Conservation (phyloP, 2,888 invertebrate genomes). For the Theretra japonica region DNA sequence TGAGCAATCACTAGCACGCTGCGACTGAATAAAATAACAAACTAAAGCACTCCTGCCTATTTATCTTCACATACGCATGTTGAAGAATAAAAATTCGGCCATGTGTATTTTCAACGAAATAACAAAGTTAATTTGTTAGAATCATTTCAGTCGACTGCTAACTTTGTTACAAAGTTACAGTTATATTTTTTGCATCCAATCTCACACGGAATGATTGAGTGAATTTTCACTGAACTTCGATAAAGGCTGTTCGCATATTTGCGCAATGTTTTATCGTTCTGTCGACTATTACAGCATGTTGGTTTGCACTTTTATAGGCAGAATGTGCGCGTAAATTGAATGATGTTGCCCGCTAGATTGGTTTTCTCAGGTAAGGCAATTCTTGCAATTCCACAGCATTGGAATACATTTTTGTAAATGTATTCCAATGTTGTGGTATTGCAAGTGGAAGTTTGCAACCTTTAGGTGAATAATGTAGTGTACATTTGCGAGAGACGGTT, state of each 20-base stretch:
- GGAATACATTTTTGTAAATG: background rate
- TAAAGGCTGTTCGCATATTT: background rate
- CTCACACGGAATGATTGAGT: background rate
- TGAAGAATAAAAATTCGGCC: background rate
- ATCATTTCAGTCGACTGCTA: background rate
- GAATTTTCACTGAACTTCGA: background rate
- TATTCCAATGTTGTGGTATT: no score
- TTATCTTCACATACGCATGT: background rate
- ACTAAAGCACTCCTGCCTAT: background rate
- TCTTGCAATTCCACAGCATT: background rate
- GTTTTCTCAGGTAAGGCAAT: background rate
- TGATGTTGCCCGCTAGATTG: background rate
- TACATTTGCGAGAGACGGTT: no score
- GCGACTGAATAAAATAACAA: no score
- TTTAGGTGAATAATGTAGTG: no score
- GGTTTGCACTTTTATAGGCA: background rate
- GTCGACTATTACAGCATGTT: background rate
- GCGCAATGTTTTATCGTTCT: background rate
- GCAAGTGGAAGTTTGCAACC: no score
- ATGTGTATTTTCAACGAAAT: background rate
- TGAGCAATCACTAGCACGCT: no score
- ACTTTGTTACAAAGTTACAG: background rate
- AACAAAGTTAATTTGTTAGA: background rate
- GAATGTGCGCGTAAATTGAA: slow-evolving; percentile 1
- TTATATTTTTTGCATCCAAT: background rate